These are phyloP conservation scores for Odocoileus hemionus DNA, from an alignment of 2,113 vertebrate genomes.

Conservation along the genomic window DNA sequence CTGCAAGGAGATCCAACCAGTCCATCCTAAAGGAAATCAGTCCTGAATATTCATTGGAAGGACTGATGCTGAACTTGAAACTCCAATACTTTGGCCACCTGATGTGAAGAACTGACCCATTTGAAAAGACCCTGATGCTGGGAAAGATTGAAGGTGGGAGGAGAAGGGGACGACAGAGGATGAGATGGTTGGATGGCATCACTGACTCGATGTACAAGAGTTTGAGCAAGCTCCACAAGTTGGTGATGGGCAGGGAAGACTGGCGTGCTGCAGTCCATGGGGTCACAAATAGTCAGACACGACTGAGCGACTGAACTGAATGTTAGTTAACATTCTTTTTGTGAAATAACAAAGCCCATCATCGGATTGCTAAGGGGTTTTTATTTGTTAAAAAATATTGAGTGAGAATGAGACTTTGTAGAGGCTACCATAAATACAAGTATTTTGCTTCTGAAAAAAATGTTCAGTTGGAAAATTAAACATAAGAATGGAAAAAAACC, in stretches of 20 bases:
- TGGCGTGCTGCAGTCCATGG: not conserved
- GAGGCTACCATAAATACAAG: not conserved
- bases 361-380: not conserved
- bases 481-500: not conserved
- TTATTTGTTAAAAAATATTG: not conserved
- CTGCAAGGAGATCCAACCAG: not conserved
- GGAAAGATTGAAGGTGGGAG: not conserved
- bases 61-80: not conserved
- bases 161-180: not conserved
- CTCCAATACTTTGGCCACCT: not conserved
- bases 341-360: not conserved
- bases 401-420: not conserved
- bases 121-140: not conserved
- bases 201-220: accelerated
- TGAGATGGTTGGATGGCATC: not conserved
- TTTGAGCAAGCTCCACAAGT: not conserved
- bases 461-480: not conserved
- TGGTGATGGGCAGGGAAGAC: not conserved
- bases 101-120: not conserved
- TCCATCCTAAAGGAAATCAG: not conserved
- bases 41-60: not conserved
- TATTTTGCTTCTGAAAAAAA: slow-evolving; percentile 3
- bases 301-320: not conserved
- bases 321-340: not conserved
- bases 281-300: accelerated